A percentile compares a stretch with the other conserved stretches of the same genome.
Conservation (phyloP, 2,113 vertebrate species). For the Atractosteus spatula region DNA sequence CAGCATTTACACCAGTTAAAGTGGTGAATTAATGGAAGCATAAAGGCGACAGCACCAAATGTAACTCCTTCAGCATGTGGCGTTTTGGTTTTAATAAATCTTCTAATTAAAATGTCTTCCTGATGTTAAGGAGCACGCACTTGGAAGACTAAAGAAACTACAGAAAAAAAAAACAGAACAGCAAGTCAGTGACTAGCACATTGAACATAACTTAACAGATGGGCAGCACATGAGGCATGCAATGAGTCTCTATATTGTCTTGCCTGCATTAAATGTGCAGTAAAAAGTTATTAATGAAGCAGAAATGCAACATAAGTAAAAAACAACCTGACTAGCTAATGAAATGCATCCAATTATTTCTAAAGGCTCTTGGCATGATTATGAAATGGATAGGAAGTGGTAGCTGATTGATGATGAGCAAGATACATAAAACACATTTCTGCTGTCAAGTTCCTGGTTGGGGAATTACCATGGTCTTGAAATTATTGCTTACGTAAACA, state of each 20-base stretch:
- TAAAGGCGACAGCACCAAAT: constrained; percentile 44
- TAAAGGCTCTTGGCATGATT: too few species aligned
- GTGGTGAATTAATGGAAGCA: constrained; percentile 34
- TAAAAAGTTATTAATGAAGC: too few species aligned
- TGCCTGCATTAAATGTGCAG: too few species aligned
- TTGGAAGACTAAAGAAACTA: constrained; percentile 87
- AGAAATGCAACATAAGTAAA: too few species aligned
- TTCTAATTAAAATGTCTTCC: constrained; percentile 83
- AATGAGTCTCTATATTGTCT: not conserved
- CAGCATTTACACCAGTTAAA: not conserved
- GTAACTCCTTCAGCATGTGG: constrained; percentile 53
- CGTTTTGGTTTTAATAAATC: constrained; percentile 59
- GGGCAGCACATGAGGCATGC: not conserved
- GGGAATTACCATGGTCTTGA: too few species aligned
- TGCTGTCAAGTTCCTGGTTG: too few species aligned
- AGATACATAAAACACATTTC: too few species aligned
- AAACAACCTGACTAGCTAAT: too few species aligned
- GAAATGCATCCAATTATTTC: too few species aligned
- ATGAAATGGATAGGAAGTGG: too few species aligned
- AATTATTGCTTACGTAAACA: too few species aligned
- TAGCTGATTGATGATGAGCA: too few species aligned
- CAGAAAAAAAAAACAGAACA: constrained; percentile 60
- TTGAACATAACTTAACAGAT: not conserved
- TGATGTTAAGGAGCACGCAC: constrained; percentile 75
- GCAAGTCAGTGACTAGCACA: constrained; percentile 44